Percentiles rank a stretch among this genome's conserved stretches.
These are phyloP conservation scores for Phaedon cochleariae DNA, from an alignment of 2,888 invertebrate species.

Conservation along the genomic window DNA sequence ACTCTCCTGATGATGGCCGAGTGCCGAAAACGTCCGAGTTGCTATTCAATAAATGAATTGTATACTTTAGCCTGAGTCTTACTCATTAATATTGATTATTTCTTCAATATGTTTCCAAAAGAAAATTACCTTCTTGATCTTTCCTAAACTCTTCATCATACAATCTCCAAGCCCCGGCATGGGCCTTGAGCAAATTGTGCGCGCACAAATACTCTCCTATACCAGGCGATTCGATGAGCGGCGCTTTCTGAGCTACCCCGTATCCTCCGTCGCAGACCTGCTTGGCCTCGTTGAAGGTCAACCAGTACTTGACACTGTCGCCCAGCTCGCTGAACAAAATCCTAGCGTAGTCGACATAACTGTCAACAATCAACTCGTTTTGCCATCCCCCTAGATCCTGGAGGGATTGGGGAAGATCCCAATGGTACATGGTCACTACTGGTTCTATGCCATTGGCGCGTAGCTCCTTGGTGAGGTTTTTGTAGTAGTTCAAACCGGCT, in stretches of 20 bases:
- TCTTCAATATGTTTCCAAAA: too few species aligned
- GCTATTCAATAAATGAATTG: too few species aligned
- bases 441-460: constrained; percentile 66
- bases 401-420: constrained; percentile 66
- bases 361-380: constrained; percentile 30
- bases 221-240: constrained; percentile 63
- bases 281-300: constrained; percentile 67
- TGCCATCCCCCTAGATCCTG: constrained; percentile 49
- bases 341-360: constrained; percentile 70
- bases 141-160: constrained; percentile 67
- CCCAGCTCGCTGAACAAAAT: constrained; percentile 60
- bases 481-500: constrained; percentile 67
- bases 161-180: constrained; percentile 70
- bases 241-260: constrained; percentile 59
- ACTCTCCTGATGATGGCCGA: too few species aligned
- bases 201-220: constrained; percentile 69
- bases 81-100: too few species aligned
- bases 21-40: too few species aligned
- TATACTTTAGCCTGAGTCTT: too few species aligned
- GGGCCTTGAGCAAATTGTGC: constrained; percentile 71
- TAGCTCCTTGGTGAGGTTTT: constrained; percentile 55
- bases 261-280: constrained; percentile 55
- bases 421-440: constrained; percentile 64
- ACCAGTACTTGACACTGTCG: constrained; percentile 62
- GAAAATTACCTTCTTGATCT: constrained; percentile 62